phyloP scores from a whole-genome alignment of 2,888 invertebrate species.

The Trisateles emortualis region DNA sequence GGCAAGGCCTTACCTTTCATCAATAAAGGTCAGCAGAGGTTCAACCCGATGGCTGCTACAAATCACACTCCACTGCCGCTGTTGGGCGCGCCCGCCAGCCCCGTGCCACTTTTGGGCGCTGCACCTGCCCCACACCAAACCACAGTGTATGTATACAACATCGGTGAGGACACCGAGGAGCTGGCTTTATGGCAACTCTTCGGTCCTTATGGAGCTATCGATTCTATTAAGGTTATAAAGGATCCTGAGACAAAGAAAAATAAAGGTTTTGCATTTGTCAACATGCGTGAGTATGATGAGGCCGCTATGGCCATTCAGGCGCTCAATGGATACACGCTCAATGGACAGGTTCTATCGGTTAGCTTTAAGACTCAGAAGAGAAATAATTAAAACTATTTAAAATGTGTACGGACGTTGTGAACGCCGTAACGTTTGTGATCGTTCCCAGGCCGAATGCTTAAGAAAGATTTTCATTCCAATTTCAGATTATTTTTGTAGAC shows the following conservation, averaged over 20 bases:
- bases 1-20: conserved; percentile 84
- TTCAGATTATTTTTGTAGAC: conserved; percentile 86
- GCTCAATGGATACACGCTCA: conserved; percentile 85
- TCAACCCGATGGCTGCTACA: conserved; percentile 82
- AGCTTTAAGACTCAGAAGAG: conserved; percentile 87
- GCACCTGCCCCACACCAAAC: conserved; percentile 79
- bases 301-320: conserved; percentile 85
- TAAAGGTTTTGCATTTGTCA: conserved; percentile 85
- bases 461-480: conserved; percentile 84
- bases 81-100: conserved; percentile 79
- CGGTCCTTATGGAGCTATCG: conserved; percentile 84
- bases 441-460: conserved; percentile 79
- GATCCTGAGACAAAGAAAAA: conserved; percentile 86
- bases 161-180: conserved; percentile 85
- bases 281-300: conserved; percentile 86
- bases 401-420: conserved; percentile 74
- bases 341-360: conserved; percentile 86
- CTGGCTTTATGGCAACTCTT: conserved; percentile 84
- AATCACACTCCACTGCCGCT: conserved; percentile 80
- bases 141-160: conserved; percentile 85
- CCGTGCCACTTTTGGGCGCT: conserved; percentile 75
- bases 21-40: conserved; percentile 83
- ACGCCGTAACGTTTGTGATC: conserved; percentile 77
- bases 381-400: conserved; percentile 67
- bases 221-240: conserved; percentile 85